phyloP scores from a whole-genome alignment of 2,113 vertebrate species.

The Tangachromis dhanisi region DNA sequence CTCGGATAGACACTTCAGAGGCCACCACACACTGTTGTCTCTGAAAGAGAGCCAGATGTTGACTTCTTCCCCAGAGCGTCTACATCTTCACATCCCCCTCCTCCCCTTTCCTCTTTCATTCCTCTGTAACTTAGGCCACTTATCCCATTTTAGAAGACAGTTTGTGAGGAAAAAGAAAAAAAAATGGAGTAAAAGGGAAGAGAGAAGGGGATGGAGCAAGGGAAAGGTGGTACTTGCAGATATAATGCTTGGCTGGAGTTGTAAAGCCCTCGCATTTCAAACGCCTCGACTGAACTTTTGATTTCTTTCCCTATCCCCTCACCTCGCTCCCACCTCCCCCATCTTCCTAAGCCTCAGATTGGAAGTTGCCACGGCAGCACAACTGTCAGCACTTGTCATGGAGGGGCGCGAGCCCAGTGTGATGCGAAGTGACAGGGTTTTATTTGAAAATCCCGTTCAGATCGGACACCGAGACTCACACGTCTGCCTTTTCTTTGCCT shows the following conservation, averaged over 20 bases:
- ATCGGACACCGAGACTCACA: constrained; percentile 47
- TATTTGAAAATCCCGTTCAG: constrained; percentile 67
- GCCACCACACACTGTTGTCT: constrained; percentile 79
- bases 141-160: constrained; percentile 20
- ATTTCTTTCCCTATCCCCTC: constrained; percentile 32
- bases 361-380: constrained; percentile 71
- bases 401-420: constrained; percentile 39
- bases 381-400: constrained; percentile 70
- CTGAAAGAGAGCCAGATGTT: constrained; percentile 79
- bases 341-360: constrained; percentile 55
- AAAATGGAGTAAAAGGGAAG: not conserved
- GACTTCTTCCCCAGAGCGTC: constrained; percentile 71
- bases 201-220: not conserved
- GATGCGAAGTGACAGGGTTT: constrained; percentile 70
- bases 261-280: constrained; percentile 51
- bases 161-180: not conserved
- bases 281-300: constrained; percentile 42
- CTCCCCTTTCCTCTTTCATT: not conserved
- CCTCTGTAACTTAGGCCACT: constrained; percentile 29
- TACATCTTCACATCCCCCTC: constrained; percentile 1
- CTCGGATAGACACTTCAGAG: constrained; percentile 76
- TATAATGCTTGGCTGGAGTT: constrained; percentile 49
- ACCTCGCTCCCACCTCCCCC: not conserved
- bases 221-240: constrained; percentile 16
- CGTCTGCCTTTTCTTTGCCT: not conserved